Evolutionary conservation across 2,797 vertebrate species (phyloP).

Genomic region (Anguilla megastoma): DNA sequence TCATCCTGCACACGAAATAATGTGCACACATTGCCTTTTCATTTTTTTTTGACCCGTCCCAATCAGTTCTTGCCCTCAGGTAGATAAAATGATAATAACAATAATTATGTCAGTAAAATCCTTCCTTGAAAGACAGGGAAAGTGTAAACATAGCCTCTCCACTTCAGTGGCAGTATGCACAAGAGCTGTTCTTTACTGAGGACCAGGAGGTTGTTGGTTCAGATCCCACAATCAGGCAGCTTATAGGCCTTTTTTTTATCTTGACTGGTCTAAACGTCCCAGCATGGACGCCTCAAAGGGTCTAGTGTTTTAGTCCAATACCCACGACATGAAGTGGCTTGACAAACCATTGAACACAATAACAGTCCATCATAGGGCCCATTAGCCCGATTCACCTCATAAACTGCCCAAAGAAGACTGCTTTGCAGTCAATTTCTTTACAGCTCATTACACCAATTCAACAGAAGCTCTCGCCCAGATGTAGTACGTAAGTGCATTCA

Average conservation of each 20-base stretch:
- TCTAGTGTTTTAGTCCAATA: not conserved
- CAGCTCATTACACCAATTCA: not conserved
- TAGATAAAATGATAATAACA: slow-evolving; percentile 32
- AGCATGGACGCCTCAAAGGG: not conserved
- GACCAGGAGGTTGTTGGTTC: not conserved
- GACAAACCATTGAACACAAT: not conserved
- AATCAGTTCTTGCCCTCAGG: slow-evolving; percentile 42
- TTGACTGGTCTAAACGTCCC: not conserved
- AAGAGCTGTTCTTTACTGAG: not conserved
- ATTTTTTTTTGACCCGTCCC: slow-evolving; percentile 64
- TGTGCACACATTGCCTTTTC: slow-evolving; percentile 30
- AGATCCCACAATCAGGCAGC: not conserved
- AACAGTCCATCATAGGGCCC: not conserved
- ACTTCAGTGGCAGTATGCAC: not conserved
- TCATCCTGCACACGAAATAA: slow-evolving; percentile 21
- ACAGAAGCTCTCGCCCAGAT: not conserved
- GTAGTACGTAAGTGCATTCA: not conserved
- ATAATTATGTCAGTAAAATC: not conserved
- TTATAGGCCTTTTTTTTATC: not conserved
- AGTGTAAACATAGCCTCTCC: not conserved
- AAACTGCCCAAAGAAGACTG: not conserved
- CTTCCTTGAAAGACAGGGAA: not conserved
- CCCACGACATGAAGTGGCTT: not conserved
- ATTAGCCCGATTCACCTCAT: not conserved
- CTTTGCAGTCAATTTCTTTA: not conserved